Conservation (phyloP, 2,113 vertebrate genomes). For the Cyphomyrus discorhynchus region DNA sequence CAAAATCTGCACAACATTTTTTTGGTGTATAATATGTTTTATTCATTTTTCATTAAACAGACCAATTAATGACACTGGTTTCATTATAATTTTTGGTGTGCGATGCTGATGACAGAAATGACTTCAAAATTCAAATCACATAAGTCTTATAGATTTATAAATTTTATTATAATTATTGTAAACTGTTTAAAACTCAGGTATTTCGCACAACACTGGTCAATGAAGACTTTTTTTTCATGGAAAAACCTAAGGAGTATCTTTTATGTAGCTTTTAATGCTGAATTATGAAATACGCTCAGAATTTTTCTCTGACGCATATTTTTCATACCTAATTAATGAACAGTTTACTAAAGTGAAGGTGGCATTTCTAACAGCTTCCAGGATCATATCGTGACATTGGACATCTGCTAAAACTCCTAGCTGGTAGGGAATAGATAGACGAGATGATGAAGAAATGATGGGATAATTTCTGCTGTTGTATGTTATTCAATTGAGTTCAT, state of each 20-base stretch:
- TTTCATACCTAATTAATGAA: background rate
- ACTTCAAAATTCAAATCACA: background rate
- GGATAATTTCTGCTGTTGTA: background rate
- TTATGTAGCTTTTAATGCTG: background rate
- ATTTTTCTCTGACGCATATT: background rate
- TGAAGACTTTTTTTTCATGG: background rate
- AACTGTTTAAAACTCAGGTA: background rate
- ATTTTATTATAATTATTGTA: background rate
- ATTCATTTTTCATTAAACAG: background rate
- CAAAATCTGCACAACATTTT: background rate
- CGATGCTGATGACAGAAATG: background rate
- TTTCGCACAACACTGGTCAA: background rate
- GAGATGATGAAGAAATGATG: background rate
- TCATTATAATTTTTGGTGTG: background rate
- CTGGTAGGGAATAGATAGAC: background rate
- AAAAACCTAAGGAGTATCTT: background rate
- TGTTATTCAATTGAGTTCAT: background rate
- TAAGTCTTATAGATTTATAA: background rate
- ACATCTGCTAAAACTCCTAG: background rate
- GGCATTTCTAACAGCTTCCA: background rate
- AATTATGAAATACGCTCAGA: background rate
- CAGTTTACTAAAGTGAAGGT: background rate
- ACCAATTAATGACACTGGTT: background rate
- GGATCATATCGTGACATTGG: background rate
- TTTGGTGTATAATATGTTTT: background rate